Evolutionary conservation across 1,140 invertebrate genomes (phyloP).

Genomic region (Ectropis grisescens): DNA sequence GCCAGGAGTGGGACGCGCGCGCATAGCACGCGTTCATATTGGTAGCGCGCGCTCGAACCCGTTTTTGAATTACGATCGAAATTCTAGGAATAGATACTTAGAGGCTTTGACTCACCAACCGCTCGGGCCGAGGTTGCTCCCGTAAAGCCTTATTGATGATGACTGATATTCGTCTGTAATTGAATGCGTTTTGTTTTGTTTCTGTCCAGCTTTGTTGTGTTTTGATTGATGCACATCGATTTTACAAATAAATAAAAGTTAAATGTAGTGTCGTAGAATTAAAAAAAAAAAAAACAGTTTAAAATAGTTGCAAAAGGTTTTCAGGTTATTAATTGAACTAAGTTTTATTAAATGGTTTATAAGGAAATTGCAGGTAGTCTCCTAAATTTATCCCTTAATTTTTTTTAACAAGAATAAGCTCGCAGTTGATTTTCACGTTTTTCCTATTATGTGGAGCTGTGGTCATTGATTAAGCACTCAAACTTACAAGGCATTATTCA

Average conservation of each 20-base stretch:
- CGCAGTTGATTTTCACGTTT: too few species aligned
- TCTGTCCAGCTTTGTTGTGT: background rate
- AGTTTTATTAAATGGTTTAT: too few species aligned
- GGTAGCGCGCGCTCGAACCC: slow-evolving; percentile 46
- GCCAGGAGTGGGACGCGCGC: slow-evolving; percentile 32
- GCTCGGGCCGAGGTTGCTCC: slow-evolving; percentile 16
- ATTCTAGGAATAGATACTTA: slow-evolving; percentile 56
- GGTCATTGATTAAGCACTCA: too few species aligned
- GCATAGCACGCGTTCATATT: slow-evolving; percentile 46
- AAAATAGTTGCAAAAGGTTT: too few species aligned
- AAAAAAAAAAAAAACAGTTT: too few species aligned
- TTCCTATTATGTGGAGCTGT: too few species aligned
- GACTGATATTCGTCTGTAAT: slow-evolving; percentile 5
- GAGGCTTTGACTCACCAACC: slow-evolving; percentile 48
- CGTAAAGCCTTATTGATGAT: slow-evolving; percentile 35
- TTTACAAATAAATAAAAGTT: slow-evolving; percentile 3
- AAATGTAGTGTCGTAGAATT: slow-evolving; percentile 12
- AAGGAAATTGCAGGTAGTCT: too few species aligned
- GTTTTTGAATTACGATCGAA: slow-evolving; percentile 41
- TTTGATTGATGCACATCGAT: slow-evolving; percentile 2
- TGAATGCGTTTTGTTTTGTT: slow-evolving; percentile 9
- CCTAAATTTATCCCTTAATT: too few species aligned
- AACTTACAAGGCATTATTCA: too few species aligned
- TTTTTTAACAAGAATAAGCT: too few species aligned
- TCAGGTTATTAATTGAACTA: too few species aligned